Conservation (phyloP, 2,888 invertebrate species). For the Diadromus collaris region DNA sequence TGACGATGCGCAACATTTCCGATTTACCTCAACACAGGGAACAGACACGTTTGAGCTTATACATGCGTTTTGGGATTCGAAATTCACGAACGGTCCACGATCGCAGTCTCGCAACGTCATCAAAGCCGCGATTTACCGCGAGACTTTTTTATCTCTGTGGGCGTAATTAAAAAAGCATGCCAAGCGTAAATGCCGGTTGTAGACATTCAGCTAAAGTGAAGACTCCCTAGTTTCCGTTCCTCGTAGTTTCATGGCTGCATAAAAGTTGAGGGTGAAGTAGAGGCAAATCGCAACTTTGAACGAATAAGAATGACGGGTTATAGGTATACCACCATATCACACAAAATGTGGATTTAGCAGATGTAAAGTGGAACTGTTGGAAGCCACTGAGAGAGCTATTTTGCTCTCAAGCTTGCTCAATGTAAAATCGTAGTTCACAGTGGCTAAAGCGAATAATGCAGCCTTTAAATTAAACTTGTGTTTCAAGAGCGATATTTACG, state of each 20-base stretch:
- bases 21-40: background rate
- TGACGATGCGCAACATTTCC: background rate
- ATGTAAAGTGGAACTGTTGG: background rate
- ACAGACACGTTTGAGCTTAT: background rate
- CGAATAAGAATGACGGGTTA: background rate
- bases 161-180: background rate
- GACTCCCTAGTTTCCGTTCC: background rate
- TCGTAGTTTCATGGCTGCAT: background rate
- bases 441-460: background rate
- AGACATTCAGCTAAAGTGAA: background rate
- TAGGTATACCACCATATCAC: background rate
- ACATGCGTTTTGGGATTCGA: background rate
- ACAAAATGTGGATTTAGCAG: background rate
- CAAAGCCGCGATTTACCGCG: background rate
- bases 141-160: background rate
- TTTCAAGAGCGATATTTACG: background rate
- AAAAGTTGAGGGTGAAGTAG: background rate
- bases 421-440: background rate
- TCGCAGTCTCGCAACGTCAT: background rate
- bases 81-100: background rate
- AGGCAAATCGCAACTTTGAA: conserved; percentile 3
- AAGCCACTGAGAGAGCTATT: background rate
- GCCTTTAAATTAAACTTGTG: background rate
- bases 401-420: background rate
- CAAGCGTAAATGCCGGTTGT: background rate